Evolutionary conservation across 2,113 vertebrate species (phyloP).

Genomic region (Phasianus colchicus): DNA sequence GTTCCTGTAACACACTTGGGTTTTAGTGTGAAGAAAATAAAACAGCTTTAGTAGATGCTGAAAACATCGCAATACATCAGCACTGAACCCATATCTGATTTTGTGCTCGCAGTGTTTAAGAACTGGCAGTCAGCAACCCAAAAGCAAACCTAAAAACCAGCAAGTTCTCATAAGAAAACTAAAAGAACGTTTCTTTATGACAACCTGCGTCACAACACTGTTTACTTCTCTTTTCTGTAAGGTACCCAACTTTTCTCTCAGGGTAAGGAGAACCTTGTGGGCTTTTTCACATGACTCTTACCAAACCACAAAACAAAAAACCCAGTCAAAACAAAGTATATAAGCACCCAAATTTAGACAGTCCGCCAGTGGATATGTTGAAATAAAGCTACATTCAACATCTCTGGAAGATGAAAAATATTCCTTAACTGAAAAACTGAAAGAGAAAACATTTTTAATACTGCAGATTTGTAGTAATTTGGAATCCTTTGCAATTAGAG

Average conservation of each 20-base stretch:
- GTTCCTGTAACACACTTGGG: not conserved
- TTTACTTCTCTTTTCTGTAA: slow-evolving; percentile 67
- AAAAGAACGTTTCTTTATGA: not conserved
- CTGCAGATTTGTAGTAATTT: not conserved
- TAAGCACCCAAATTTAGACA: slow-evolving; percentile 23
- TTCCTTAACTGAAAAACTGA: not conserved
- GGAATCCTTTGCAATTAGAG: not conserved
- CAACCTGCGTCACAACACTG: slow-evolving; percentile 56
- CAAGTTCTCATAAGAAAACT: not conserved
- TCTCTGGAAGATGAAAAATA: slow-evolving; percentile 2
- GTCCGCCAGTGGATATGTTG: not conserved
- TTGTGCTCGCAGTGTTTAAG: not conserved
- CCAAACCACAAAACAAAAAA: slow-evolving; percentile 69
- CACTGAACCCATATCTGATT: slow-evolving; percentile 48
- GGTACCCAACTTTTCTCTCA: slow-evolving; percentile 38
- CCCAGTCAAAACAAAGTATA: slow-evolving; percentile 56
- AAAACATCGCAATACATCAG: not conserved
- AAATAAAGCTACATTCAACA: slow-evolving; percentile 27
- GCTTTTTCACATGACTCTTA: slow-evolving; percentile 63
- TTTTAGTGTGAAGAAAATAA: not conserved
- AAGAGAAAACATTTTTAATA: not conserved
- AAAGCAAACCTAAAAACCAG: not conserved
- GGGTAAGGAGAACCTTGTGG: slow-evolving; percentile 4
- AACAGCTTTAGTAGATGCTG: not conserved
- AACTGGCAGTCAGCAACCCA: not conserved